Percentiles rank a stretch among this genome's conserved stretches.
Evolutionary conservation across 1,140 invertebrate species (phyloP).

Genomic region (Campoletis sonorensis): DNA sequence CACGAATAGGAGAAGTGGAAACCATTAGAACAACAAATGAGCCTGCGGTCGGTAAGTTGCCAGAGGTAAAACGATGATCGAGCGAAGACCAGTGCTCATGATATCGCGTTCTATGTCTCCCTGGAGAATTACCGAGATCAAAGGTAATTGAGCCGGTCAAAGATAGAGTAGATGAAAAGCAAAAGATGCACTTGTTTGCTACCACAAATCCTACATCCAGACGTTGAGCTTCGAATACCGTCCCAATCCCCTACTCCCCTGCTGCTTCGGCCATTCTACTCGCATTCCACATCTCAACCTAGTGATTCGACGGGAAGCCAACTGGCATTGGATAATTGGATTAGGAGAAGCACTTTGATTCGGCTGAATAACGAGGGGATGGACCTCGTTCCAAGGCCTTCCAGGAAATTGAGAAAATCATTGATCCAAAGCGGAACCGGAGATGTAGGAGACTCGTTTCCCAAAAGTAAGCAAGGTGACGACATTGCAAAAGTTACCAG

Average conservation of each 20-base stretch:
- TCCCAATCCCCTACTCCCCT: neutral
- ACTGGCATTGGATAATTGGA: conserved; percentile 38
- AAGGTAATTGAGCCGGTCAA: conserved; percentile 19
- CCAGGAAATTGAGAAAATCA: conserved; percentile 43
- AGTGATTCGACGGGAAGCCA: conserved; percentile 1
- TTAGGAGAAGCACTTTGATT: conserved; percentile 31
- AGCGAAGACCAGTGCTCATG: neutral
- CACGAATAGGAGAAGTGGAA: neutral
- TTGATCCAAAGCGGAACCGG: conserved; percentile 43
- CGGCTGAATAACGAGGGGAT: conserved; percentile 19
- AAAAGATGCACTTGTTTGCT: neutral
- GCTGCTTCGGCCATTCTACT: neutral
- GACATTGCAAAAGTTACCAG: conserved; percentile 41
- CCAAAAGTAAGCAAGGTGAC: neutral
- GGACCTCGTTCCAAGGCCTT: conserved; percentile 26
- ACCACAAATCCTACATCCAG: neutral
- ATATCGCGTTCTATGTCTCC: conserved; percentile 14
- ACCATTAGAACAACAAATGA: neutral
- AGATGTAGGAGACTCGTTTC: neutral
- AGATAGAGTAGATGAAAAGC: neutral
- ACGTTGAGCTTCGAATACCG: neutral
- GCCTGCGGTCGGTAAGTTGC: neutral
- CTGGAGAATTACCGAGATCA: neutral
- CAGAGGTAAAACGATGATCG: neutral
- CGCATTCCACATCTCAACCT: conserved; percentile 29